phyloP scores from a whole-genome alignment of 2,888 invertebrate species.

The Acrobasis consociella region DNA sequence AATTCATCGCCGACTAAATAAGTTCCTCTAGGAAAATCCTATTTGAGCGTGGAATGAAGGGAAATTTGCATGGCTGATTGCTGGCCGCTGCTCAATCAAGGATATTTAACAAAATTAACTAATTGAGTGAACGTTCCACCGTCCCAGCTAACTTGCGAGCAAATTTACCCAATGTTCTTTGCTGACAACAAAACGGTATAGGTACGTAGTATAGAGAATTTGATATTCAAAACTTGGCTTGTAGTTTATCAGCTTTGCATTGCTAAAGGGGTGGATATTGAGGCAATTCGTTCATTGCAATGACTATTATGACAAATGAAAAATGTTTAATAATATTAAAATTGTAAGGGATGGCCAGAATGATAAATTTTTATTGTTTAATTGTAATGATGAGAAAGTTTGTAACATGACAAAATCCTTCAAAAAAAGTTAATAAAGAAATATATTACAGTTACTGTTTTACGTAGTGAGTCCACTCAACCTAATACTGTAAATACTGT shows the following conservation, averaged over 20 bases:
- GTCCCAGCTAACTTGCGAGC: constrained; percentile 23
- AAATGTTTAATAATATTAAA: no score
- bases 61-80: constrained; percentile 82
- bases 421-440: no score
- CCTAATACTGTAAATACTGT: not conserved
- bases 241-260: not conserved
- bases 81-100: constrained; percentile 81
- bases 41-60: constrained; percentile 52
- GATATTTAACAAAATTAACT: constrained; percentile 82
- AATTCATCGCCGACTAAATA: constrained; percentile 5
- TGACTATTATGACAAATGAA: no score
- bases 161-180: constrained; percentile 12
- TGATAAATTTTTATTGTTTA: no score
- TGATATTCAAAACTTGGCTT: constrained; percentile 4
- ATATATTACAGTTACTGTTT: no score
- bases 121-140: constrained; percentile 77
- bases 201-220: constrained; percentile 16
- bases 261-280: not conserved
- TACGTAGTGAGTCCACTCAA: no score
- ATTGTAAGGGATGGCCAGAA: no score
- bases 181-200: constrained; percentile 17
- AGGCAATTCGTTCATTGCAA: not conserved
- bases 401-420: no score
- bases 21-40: constrained; percentile 32
- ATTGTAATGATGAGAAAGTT: no score